A percentile compares a stretch with the other conserved stretches of the same genome.
These are phyloP conservation scores for Aramus guarauna DNA, from an alignment of 2,113 vertebrate genomes.

Conservation along the genomic window DNA sequence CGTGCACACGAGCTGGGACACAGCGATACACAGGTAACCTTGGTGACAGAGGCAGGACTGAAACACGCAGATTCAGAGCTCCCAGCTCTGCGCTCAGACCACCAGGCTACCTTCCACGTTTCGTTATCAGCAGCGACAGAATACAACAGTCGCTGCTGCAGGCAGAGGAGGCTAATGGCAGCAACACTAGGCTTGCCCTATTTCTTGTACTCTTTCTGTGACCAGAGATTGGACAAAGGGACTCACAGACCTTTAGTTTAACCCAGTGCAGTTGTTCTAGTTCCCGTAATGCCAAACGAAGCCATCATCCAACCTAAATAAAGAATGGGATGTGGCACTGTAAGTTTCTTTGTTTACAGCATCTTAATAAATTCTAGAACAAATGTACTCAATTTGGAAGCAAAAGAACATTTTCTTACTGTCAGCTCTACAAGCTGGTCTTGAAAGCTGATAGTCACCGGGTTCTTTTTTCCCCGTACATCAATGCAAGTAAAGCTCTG, in stretches of 20 bases:
- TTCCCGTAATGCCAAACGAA: slow-evolving; percentile 1
- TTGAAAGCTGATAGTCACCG: not conserved
- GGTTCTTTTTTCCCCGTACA: not conserved
- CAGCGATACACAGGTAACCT: slow-evolving; percentile 20
- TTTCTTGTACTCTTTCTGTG: not conserved
- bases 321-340: slow-evolving; percentile 38
- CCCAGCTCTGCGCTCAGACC: not conserved
- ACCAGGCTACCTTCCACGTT: not conserved
- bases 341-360: slow-evolving; percentile 15
- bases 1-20: not conserved
- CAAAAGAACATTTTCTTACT: slow-evolving; percentile 17
- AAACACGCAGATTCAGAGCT: not conserved
- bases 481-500: not conserved
- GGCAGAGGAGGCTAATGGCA: not conserved
- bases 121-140: not conserved
- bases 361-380: slow-evolving; percentile 32
- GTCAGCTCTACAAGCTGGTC: slow-evolving; percentile 8
- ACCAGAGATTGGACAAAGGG: not conserved
- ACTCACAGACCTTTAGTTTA: not conserved
- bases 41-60: slow-evolving; percentile 46
- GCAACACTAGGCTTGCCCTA: not conserved
- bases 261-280: not conserved
- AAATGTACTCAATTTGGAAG: slow-evolving; percentile 42
- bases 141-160: not conserved
- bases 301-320: slow-evolving; percentile 2